phyloP scores from a whole-genome alignment of 37 sponge, comb jelly and placozoan genomes.

The Agelas oroides region DNA sequence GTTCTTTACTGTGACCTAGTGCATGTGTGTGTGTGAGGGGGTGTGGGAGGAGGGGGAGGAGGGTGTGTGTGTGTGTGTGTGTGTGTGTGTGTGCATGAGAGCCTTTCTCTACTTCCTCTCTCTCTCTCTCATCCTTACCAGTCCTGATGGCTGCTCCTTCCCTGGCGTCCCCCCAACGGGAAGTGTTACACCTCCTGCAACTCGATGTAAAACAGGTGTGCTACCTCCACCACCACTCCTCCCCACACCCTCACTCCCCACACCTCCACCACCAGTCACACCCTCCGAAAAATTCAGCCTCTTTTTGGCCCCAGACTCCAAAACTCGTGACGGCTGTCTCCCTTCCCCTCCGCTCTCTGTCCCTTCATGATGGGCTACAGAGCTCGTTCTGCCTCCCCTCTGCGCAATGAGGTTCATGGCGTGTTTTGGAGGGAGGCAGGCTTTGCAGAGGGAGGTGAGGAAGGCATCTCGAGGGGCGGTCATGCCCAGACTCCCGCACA shows the following conservation, averaged over 20 bases:
- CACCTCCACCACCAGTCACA: conserved; percentile 21
- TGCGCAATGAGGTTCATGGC: conserved; percentile 50
- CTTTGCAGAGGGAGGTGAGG: conserved; percentile 89
- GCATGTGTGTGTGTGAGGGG: background rate
- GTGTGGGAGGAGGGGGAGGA: background rate
- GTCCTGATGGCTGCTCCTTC: conserved; percentile 7
- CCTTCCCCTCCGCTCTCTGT: background rate
- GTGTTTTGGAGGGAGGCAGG: conserved; percentile 83
- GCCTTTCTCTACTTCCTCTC: background rate
- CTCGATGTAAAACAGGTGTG: background rate
- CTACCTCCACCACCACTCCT: conserved; percentile 2
- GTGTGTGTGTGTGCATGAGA: background rate
- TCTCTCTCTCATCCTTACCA: background rate
- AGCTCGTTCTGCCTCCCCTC: background rate
- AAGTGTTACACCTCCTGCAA: background rate
- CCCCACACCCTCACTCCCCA: background rate
- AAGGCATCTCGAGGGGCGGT: conserved; percentile 88
- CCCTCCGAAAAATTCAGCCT: conserved; percentile 7
- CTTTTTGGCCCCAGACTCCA: background rate
- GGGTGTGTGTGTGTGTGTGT: background rate
- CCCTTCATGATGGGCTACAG: too few species aligned
- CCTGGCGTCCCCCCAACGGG: background rate
- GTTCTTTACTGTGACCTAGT: conserved; percentile 82
- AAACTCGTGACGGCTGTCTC: background rate
- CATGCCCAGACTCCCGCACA: conserved; percentile 81